These are phyloP conservation scores for Buphagus erythrorhynchus DNA, from an alignment of 2,797 vertebrate species.

Conservation along the genomic window DNA sequence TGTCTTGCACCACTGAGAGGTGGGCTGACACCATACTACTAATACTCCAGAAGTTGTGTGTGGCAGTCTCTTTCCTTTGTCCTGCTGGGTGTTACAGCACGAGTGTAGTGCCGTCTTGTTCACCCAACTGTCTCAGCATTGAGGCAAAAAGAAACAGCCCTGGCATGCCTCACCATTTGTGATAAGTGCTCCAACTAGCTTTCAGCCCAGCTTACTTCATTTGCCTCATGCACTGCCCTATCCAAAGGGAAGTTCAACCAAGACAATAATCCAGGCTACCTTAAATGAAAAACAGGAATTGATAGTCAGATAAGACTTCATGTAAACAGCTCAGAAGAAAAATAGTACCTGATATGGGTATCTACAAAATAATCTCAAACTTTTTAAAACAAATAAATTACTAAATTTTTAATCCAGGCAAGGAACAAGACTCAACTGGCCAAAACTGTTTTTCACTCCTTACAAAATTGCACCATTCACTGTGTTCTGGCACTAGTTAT, in stretches of 20 bases:
- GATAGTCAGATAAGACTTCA: background rate
- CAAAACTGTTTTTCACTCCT: background rate
- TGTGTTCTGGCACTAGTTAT: background rate
- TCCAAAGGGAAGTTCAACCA: background rate
- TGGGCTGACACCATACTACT: background rate
- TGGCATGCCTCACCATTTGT: rapidly evolving
- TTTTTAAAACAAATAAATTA: background rate
- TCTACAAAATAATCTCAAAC: background rate
- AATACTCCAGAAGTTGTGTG: background rate
- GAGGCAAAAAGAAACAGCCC: background rate
- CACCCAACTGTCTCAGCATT: background rate
- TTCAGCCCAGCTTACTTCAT: background rate
- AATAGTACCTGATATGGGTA: background rate
- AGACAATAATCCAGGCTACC: background rate
- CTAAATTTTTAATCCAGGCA: background rate
- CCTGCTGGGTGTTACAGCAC: background rate
- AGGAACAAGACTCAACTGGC: rapidly evolving
- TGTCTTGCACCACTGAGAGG: background rate
- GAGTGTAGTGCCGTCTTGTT: rapidly evolving
- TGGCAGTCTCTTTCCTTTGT: background rate
- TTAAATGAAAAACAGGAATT: background rate
- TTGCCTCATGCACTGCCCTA: too few relatives aligned
- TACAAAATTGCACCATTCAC: background rate
- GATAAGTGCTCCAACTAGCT: background rate
- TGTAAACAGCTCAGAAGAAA: background rate